These are phyloP conservation scores for Microctonus brassicae DNA, from an alignment of 2,888 invertebrate genomes.

Conservation along the genomic window DNA sequence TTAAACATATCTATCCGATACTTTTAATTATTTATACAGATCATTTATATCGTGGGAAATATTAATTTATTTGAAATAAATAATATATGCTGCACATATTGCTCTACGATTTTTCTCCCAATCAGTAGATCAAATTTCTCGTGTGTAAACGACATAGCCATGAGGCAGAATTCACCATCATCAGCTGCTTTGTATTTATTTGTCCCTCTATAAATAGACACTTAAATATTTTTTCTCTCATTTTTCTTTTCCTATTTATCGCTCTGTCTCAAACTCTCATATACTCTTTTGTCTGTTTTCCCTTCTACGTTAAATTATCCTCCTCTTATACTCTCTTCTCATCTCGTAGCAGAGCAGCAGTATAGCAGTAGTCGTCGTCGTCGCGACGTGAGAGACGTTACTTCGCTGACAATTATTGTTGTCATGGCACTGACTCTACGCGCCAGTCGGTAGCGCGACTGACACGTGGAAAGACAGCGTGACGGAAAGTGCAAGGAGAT, in stretches of 20 bases:
- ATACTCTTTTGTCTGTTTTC: constrained; percentile 9
- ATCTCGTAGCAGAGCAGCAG: constrained; percentile 3
- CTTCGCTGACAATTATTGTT: constrained; percentile 68
- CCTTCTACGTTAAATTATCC: constrained; percentile 36
- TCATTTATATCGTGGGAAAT: neutral
- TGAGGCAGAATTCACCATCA: constrained; percentile 58
- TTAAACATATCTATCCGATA: too few species aligned
- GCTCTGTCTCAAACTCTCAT: constrained; percentile 41
- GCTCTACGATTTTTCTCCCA: too few species aligned
- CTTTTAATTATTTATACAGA: too few species aligned
- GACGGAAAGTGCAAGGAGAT: constrained; percentile 61
- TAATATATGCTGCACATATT: neutral
- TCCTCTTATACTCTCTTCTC: constrained; percentile 42
- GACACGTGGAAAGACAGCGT: constrained; percentile 65
- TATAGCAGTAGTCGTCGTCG: neutral
- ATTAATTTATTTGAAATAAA: constrained; percentile 19
- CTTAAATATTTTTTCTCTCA: constrained; percentile 39
- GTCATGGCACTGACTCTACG: constrained; percentile 59
- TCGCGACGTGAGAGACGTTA: constrained; percentile 55
- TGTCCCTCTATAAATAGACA: constrained; percentile 64
- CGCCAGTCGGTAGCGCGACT: constrained; percentile 61
- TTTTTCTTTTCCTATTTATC: constrained; percentile 32
- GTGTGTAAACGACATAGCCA: constrained; percentile 62
- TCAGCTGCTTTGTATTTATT: constrained; percentile 67
- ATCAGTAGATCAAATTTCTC: constrained; percentile 24